Base-by-base conservation (phyloP, 2,888 invertebrate species). In the Drosophila macrospina region DNA sequence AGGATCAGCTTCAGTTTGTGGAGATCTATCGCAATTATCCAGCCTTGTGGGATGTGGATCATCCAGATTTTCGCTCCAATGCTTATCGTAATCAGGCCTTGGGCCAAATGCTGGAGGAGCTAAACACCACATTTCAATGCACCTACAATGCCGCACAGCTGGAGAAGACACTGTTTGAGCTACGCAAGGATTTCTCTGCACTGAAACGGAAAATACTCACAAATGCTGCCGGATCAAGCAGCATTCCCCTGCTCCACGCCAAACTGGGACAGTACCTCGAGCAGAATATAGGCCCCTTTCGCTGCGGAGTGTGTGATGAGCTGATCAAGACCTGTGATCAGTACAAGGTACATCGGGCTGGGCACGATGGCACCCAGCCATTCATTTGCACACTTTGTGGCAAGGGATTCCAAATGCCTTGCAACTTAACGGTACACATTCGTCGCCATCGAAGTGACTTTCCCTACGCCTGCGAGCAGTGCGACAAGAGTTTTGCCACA, bases 251-350 rank as follows among this genome's bases (percentile, higher is more conserved):
- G 37, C 37, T 90, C 10, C 88, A 89, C 16, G 78, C 76, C 4
- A 88, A 89, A 37, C 51, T 90, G 8, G 64, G 73, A 0, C 69
- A 80, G 55, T 90, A 89, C 57, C 72, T 90, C 6, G 80, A 78
- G 5, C 67, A 59, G 5, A 86, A 91, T 67, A 54, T 90, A 15
- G 90, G 90, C 0, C 90, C 90, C 0, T 91, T 91, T 65, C 85
- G 86, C 16, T 90, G 90, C 50, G 82, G 81, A 32, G 54, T 74
- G 4, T 90, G 90, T 34, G 48, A 59, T 3, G 76, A 74, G 32
- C 55, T 91, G 8, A 73, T 89, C 30, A 91, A 90, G 54, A 90
- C 91, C 41, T 86, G 89, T 16, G 90, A 90, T 69, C 90, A 91
- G 67, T 91, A 83, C 48, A 89, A 90, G 45, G 81, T 91, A 0